A percentile compares a stretch with the other conserved stretches of the same genome.
Conservation (phyloP, 2,113 vertebrate species). For the Cyphomyrus plagiostoma region DNA sequence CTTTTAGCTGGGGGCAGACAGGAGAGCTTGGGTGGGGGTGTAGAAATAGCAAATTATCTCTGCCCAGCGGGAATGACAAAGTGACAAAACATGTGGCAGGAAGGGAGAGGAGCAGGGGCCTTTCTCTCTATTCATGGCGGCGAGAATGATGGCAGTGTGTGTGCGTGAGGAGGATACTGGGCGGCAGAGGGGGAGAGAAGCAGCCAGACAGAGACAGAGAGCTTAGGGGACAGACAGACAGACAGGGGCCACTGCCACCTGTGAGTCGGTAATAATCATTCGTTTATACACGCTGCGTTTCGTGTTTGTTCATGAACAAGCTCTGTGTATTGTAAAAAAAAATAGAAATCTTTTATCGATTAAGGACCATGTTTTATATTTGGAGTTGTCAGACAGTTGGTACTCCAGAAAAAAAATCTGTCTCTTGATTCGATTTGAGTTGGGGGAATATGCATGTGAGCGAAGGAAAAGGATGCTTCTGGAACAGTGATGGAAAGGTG, state of each 20-base stretch:
- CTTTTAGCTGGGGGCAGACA: conserved; percentile 41
- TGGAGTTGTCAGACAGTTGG: background rate
- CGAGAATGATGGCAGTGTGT: background rate
- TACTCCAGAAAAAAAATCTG: background rate
- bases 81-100: conserved; percentile 31
- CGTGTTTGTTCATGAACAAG: background rate
- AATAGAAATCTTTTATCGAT: background rate
- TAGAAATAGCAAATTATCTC: conserved; percentile 38
- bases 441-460: background rate
- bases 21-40: background rate
- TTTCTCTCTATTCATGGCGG: background rate
- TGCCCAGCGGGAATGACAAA: conserved; percentile 28
- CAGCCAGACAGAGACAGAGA: no score
- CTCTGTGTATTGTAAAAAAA: background rate
- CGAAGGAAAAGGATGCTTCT: background rate
- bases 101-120: conserved; percentile 15
- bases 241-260: background rate
- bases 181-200: no score
- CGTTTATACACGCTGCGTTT: background rate
- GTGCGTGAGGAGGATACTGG: no score
- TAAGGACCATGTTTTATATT: background rate
- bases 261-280: background rate
- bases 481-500: background rate
- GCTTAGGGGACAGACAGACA: background rate
- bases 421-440: background rate